Base-by-base conservation (phyloP, 2,888 invertebrate genomes). In the Scotopteryx bipunctaria region DNA sequence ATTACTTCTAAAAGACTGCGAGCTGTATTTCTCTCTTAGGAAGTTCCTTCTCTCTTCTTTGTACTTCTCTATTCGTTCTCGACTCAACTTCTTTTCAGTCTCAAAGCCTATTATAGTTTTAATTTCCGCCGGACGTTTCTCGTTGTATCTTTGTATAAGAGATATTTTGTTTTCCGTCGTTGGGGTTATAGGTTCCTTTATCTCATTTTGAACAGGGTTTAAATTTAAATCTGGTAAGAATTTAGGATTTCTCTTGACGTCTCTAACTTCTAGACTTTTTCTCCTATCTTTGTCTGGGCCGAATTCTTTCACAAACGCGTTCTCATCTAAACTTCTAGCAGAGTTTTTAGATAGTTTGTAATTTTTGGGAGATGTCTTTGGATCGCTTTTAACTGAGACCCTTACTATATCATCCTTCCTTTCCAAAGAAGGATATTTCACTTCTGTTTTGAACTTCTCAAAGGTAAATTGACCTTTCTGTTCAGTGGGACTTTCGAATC, bases 41-140 rank as follows among this genome's bases (percentile, higher is more conserved):
- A 96, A 95, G 63, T 94, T 94, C 41, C 97, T 91, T n/a, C 97
- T 88, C 73, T 97, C 97, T 73, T 97, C 96, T 83, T 97, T 97
- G 76, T 97, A 97, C 76, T 95, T 95, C 80, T 97, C 97, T 59
- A 97, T 64, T 35, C 97, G 86, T 72, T 97, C 97, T 36, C 97
- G 88, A 67, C 95, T 94, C 14, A 94, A 73, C 54, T 94, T 93
- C 46, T 92, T 92, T 4, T 92, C 86, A 0, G 91, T 82, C 14
- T 91, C 91, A 38, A 85, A 66, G 0, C 69, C 83, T 46, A 89
- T 87, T 0, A 87, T 38, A 3, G 67, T 80, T 33, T 83, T 87
- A 0, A 86, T 59, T 0, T 88, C 85, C 0, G 76, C 64, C 0
- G 79, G 75, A 41, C 74, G 71, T 49, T 78, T 78, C 0, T 80